Evolutionary conservation across 2,888 invertebrate species (phyloP), one percentile per base, ranked within the genome.

Genomic region (Acrobasis suavella): DNA sequence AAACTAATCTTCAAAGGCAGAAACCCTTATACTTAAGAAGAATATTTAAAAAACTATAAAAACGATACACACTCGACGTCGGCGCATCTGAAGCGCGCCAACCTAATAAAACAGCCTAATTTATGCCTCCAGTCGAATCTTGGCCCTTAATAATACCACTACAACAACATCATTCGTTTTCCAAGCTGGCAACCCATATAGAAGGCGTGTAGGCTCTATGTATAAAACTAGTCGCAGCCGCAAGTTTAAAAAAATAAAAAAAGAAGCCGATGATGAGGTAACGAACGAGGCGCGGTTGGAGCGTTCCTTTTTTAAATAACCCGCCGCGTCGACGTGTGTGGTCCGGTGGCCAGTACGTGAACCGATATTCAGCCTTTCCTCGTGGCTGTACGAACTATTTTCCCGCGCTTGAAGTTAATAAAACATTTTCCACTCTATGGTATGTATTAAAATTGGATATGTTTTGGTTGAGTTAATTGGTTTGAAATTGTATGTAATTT

Each of bases 261-360:
- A 86, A 83, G 81, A 87, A 86, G 76, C 81, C 85, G 83, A 85
- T 86, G 90, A 90, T 91, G 91, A 91, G 89, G 91, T 89, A 91
- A 91, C 91, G 90, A 90, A 88, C 88, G 88, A 87, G 87, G 89
- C 88, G 87, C 89, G 87, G 86, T 89, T 86, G 78, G 84, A 78
- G 86, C 86, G 86, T 91, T 90, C 89, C 83, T 91, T 91, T 91
- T 91, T 91, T 87, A 87, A 89, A 88, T 85, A 78, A 80, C 78
- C 76, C 77, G 77, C 80, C 82, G 82, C 81, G 69, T 73, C 89
- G 79, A 83, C 91, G 91, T 91, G 91, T 91, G 91, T 91, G 91
- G 91, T 91, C 90, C 83, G 72, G 68, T 66, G 66, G 65, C 62
- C 64, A 56, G 59, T 51, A 49, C 38, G 50, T 8, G 56, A 63